phyloP scores from a whole-genome alignment of 2,113 vertebrate species.

The Coryphaenoides rupestris region DNA sequence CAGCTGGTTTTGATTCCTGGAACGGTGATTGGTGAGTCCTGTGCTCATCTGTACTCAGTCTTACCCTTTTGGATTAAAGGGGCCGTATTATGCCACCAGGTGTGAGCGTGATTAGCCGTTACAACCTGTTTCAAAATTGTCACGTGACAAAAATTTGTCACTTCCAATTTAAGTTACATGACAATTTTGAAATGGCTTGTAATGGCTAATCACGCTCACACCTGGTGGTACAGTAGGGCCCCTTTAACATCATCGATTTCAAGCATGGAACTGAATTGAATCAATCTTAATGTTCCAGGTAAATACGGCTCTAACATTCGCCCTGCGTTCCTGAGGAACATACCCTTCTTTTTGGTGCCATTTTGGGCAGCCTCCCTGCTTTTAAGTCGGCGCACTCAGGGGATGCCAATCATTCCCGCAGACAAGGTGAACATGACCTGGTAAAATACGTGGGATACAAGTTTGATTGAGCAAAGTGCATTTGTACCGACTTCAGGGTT shows the following conservation, averaged over 20 bases:
- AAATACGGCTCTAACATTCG: conserved; percentile 85
- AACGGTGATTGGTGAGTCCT: conserved; percentile 79
- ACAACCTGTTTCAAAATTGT: too few relatives aligned
- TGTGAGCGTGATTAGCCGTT: too few relatives aligned
- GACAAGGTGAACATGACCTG: conserved; percentile 68
- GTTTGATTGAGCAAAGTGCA: neutral
- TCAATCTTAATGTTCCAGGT: conserved; percentile 64
- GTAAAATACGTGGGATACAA: neutral
- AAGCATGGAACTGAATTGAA: too few relatives aligned
- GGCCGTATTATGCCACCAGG: too few relatives aligned
- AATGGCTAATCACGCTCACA: too few relatives aligned
- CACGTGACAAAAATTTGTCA: too few relatives aligned
- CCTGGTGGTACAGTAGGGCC: too few relatives aligned
- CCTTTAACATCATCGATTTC: too few relatives aligned
- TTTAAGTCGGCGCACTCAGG: conserved; percentile 68
- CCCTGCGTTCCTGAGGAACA: conserved; percentile 78
- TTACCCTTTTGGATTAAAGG: too few relatives aligned
- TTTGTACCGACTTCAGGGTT: neutral
- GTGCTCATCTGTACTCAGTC: neutral
- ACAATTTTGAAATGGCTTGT: too few relatives aligned
- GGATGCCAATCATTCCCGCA: conserved; percentile 52
- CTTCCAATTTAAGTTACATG: too few relatives aligned
- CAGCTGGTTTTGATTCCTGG: conserved; percentile 81
- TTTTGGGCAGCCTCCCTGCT: conserved; percentile 78
- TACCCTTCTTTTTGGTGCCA: conserved; percentile 75